Evolutionary conservation across 2,113 vertebrate genomes (phyloP).

Genomic region (Charadrius vociferus): DNA sequence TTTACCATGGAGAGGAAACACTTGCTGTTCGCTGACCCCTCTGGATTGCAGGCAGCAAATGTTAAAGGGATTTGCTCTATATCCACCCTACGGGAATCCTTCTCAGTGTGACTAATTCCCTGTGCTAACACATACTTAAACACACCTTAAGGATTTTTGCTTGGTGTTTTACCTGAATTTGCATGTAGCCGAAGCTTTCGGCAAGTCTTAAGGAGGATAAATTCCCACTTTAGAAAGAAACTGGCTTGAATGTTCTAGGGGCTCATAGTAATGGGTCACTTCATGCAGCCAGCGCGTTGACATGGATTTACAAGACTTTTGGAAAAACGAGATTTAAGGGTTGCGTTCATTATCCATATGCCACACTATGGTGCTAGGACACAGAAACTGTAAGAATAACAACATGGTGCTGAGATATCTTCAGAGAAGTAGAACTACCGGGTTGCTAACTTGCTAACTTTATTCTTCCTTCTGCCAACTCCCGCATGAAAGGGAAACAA

Average conservation of each 20-base stretch:
- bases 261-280: background rate
- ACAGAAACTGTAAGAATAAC: background rate
- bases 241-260: background rate
- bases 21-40: background rate
- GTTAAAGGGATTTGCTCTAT: background rate
- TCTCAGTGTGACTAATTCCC: background rate
- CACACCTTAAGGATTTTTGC: background rate
- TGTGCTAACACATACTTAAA: background rate
- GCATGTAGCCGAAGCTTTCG: background rate
- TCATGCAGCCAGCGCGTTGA: background rate
- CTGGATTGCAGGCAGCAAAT: background rate
- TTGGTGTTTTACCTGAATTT: background rate
- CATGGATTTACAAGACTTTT: background rate
- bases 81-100: background rate
- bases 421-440: background rate
- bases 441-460: background rate
- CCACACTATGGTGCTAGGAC: background rate
- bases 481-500: background rate
- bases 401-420: background rate
- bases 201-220: background rate
- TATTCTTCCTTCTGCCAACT: background rate
- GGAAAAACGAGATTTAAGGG: background rate
- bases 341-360: background rate
- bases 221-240: background rate
- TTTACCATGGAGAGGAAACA: background rate